Percentiles rank a stretch among this genome's conserved stretches.
Conservation (phyloP, 2,113 vertebrate species). For the Alligator sinensis region DNA sequence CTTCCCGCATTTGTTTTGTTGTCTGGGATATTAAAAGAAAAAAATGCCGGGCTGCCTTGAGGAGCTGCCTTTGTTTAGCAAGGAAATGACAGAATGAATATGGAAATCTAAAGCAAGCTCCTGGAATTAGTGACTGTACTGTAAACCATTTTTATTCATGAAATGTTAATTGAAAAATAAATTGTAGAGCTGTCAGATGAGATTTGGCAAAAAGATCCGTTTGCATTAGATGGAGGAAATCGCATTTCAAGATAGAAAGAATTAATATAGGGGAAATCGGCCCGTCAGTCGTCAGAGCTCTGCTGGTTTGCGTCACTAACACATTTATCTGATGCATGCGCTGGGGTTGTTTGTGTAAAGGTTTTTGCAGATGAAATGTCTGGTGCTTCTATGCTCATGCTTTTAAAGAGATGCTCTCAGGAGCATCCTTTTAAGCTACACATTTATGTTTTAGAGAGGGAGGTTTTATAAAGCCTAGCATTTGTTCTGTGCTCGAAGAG, state of each 20-base stretch:
- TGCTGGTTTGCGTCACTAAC: neutral
- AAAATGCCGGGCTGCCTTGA: neutral
- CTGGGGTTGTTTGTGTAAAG: neutral
- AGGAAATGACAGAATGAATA: neutral
- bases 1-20: neutral
- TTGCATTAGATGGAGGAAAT: neutral
- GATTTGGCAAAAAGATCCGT: constrained; percentile 38
- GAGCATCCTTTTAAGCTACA: too few relatives aligned
- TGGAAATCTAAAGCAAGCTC: neutral
- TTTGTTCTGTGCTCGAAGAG: neutral
- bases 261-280: neutral
- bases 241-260: neutral
- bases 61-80: neutral
- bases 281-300: neutral
- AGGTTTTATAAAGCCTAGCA: neutral
- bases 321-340: fast-evolving
- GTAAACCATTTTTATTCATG: neutral
- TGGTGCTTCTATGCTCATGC: neutral
- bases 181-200: neutral
- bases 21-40: neutral
- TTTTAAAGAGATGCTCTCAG: neutral
- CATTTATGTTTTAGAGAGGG: neutral
- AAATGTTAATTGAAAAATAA: neutral
- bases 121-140: neutral
- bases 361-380: neutral